These are phyloP conservation scores for Drosophila subsilvestris DNA, from an alignment of 2,888 invertebrate species.

Conservation along the genomic window DNA sequence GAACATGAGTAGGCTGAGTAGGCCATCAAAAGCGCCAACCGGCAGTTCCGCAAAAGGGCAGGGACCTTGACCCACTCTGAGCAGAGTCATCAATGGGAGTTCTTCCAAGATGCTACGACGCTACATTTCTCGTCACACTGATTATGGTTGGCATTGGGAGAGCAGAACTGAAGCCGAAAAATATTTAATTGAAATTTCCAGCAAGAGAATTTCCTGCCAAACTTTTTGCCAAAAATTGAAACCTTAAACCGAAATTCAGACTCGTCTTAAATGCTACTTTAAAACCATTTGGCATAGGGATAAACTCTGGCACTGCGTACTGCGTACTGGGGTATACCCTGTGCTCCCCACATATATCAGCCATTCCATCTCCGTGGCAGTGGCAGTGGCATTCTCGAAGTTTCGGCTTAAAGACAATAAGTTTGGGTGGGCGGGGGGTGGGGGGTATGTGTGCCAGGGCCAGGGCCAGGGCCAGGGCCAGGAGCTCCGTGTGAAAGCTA, in stretches of 20 bases:
- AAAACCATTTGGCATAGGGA: background rate
- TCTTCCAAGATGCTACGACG: background rate
- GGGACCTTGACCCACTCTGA: background rate
- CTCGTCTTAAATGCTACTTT: background rate
- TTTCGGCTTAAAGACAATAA: constrained; percentile 12
- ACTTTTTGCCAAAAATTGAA: background rate
- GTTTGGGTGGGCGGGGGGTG: background rate
- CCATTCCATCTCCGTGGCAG: background rate
- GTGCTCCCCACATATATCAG: background rate
- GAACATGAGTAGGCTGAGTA: constrained; percentile 24
- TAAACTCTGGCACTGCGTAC: too few species aligned
- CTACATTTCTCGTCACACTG: too few species aligned
- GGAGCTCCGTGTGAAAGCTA: constrained; percentile 10
- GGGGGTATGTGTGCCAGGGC: background rate
- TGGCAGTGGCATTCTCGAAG: background rate
- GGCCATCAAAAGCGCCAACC: background rate
- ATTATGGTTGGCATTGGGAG: too few species aligned
- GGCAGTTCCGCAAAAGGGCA: background rate
- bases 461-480: background rate
- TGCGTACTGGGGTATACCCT: background rate
- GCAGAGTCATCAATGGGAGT: too few species aligned
- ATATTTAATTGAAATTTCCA: background rate
- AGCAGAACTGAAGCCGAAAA: background rate
- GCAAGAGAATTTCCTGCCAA: background rate
- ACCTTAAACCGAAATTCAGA: background rate